Conservation (phyloP, 2,113 vertebrate genomes). For the Chaetops frenatus region DNA sequence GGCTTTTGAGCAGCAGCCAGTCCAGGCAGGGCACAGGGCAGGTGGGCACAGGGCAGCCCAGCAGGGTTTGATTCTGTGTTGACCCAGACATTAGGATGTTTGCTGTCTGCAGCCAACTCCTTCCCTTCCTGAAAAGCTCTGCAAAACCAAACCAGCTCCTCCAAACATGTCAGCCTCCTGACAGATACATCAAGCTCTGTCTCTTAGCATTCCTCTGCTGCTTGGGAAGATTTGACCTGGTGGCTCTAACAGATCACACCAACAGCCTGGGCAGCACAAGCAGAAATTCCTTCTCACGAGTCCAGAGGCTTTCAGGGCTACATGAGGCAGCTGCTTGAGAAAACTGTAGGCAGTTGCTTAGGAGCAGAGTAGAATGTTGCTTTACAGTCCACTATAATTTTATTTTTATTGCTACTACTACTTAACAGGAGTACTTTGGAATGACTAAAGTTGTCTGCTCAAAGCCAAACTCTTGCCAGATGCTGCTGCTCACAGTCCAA, state of each 20-base stretch:
- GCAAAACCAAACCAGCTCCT: background rate
- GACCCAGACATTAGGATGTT: slow-evolving; percentile 5
- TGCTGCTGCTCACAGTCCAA: background rate
- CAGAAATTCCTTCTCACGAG: background rate
- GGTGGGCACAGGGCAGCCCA: background rate
- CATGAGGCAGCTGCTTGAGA: background rate
- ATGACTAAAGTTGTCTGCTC: background rate
- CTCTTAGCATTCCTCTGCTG: background rate
- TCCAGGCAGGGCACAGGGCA: background rate
- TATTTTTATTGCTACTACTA: background rate
- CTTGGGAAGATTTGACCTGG: background rate
- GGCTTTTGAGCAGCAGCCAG: background rate
- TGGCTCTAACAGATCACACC: background rate
- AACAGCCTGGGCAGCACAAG: background rate
- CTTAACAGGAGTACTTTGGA: background rate
- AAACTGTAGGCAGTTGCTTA: background rate
- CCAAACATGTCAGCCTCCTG: background rate
- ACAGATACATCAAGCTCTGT: background rate
- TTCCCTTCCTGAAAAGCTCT: background rate
- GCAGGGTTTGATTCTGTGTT: background rate
- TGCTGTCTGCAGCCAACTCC: background rate
- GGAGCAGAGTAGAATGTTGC: background rate
- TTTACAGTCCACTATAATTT: background rate
- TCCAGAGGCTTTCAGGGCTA: background rate
- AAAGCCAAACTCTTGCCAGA: background rate